phyloP scores from a whole-genome alignment of 37 sponge, comb jelly and placozoan species.

The Spongia lamella region DNA sequence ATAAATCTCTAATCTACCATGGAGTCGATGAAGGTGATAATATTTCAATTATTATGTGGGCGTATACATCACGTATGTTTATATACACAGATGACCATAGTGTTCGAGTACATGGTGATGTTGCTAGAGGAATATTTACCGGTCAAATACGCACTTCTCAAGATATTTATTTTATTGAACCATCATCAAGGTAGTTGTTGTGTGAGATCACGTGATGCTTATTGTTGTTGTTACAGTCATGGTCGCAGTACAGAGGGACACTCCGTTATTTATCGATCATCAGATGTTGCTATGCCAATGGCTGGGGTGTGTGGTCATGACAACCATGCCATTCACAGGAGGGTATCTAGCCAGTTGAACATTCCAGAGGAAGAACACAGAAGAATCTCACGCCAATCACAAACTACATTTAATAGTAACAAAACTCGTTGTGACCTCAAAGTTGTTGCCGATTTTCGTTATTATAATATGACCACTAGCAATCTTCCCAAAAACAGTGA shows the following conservation, averaged over 20 bases:
- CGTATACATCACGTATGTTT: not conserved
- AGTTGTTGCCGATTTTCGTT: constrained; percentile 40
- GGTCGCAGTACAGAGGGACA: constrained; percentile 17
- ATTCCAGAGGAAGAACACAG: not conserved
- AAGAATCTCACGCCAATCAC: constrained; percentile 4
- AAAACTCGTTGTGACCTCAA: constrained; percentile 47
- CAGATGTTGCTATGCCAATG: constrained; percentile 28
- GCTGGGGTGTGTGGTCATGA: constrained; percentile 44
- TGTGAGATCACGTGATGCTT: not conserved
- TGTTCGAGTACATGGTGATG: constrained; percentile 39
- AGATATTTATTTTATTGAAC: constrained; percentile 68
- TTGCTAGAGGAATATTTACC: constrained; percentile 52
- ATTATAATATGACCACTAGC: constrained; percentile 18
- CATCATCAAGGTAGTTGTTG: constrained; percentile 41
- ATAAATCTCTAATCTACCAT: constrained; percentile 8
- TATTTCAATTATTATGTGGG: too few species aligned
- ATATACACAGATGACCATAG: constrained; percentile 42
- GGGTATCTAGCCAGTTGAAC: not conserved
- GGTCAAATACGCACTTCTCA: constrained; percentile 48
- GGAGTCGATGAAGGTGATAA: constrained; percentile 21
- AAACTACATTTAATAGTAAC: constrained; percentile 3
- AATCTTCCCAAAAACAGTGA: not conserved
- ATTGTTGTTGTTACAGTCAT: not conserved
- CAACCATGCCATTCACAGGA: constrained; percentile 19
- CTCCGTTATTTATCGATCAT: constrained; percentile 61